Evolutionary conservation across 2,113 vertebrate genomes (phyloP).

Genomic region (Candoia aspera): DNA sequence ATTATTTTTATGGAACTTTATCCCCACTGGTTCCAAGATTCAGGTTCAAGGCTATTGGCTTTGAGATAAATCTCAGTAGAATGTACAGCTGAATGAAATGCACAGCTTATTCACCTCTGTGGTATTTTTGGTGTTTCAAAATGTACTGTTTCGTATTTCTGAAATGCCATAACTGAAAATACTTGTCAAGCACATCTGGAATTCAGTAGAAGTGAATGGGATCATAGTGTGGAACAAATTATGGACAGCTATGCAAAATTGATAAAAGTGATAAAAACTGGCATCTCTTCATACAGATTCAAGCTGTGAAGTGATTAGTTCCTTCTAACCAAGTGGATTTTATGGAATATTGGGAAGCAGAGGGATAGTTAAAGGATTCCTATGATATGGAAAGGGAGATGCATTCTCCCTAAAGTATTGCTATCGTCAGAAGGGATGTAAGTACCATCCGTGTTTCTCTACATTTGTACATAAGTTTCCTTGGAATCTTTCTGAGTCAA

Average conservation of each 20-base stretch:
- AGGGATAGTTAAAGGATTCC: not conserved
- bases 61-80: not conserved
- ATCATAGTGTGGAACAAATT: not conserved
- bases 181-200: not conserved
- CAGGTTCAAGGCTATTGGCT: not conserved
- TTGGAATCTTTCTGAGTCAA: not conserved
- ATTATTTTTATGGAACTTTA: not conserved
- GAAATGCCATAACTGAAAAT: not conserved
- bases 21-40: conserved; percentile 1
- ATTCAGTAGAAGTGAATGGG: not conserved
- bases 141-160: not conserved
- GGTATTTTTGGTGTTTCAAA: not conserved
- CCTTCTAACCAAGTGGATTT: not conserved
- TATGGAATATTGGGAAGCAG: not conserved
- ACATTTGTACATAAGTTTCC: not conserved
- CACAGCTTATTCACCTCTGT: not conserved
- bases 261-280: not conserved
- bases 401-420: not conserved
- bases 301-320: not conserved
- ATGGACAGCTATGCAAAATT: not conserved
- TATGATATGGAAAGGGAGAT: not conserved
- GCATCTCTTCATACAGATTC: not conserved
- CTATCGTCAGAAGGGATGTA: not conserved
- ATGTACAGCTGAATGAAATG: not conserved
- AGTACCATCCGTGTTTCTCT: not conserved